Evolutionary conservation across 2,888 invertebrate genomes (phyloP).

Genomic region (Cantharis lateralis): DNA sequence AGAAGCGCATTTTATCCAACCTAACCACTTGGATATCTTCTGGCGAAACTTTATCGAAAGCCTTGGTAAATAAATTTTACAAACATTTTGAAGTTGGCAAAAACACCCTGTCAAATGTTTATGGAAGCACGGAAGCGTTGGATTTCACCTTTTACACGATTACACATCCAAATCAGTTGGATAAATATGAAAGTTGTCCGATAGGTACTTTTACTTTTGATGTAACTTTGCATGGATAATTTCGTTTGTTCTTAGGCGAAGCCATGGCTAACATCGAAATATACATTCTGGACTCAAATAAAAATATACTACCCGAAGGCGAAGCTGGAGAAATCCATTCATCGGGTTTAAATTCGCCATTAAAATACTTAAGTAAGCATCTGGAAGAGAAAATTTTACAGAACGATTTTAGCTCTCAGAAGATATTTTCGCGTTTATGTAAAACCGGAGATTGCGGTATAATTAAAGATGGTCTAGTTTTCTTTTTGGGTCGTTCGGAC

Average conservation of each 20-base stretch:
- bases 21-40: slow-evolving; percentile 86
- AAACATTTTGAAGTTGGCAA: slow-evolving; percentile 67
- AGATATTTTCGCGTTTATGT: slow-evolving; percentile 72
- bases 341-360: slow-evolving; percentile 77
- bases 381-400: slow-evolving; percentile 74
- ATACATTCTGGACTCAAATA: slow-evolving; percentile 77
- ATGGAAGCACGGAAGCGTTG: slow-evolving; percentile 92
- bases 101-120: slow-evolving; percentile 80
- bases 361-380: slow-evolving; percentile 77
- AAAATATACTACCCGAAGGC: slow-evolving; percentile 71
- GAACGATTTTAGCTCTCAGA: slow-evolving; percentile 69
- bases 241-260: slow-evolving; percentile 59
- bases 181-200: slow-evolving; percentile 71
- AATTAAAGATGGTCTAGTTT: slow-evolving; percentile 67
- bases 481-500: slow-evolving; percentile 82
- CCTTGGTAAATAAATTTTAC: slow-evolving; percentile 77
- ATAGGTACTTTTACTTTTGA: slow-evolving; percentile 66
- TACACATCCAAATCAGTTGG: slow-evolving; percentile 64
- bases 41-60: slow-evolving; percentile 76
- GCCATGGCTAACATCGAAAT: slow-evolving; percentile 80
- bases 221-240: neutral
- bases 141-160: slow-evolving; percentile 82
- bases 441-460: slow-evolving; percentile 85
- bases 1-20: slow-evolving; percentile 58
- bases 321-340: slow-evolving; percentile 82